Evolutionary conservation across 2,113 vertebrate species (phyloP), one percentile per base, ranked within the genome.

Genomic region (Alethe diademata): DNA sequence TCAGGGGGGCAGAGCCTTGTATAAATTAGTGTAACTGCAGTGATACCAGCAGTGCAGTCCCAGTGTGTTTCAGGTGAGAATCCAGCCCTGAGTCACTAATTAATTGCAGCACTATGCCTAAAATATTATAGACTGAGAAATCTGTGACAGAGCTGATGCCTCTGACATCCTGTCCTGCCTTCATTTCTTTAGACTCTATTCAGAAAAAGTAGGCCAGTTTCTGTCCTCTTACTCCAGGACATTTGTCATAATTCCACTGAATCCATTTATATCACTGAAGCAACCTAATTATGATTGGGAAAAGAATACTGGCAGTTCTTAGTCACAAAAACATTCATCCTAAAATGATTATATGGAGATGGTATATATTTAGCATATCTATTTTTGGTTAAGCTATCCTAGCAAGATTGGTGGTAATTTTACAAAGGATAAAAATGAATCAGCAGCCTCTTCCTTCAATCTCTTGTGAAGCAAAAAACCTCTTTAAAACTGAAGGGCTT

Each of bases 401-500:
- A 94, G 95, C 90, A 84, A 97, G 40, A 91, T 50, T 43, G 93
- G 83, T 94, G 56, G 65, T 92, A 86, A 96, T 96, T 97, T 97
- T 88, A 90, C 93, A 81, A 94, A 80, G 84, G 88, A 47, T 86
- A 96, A 96, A 96, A 97, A 96, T 96, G 51, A 95, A 96, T 96
- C 94, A 78, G 82, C 78, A 69, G 53, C 71, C 74, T 94, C 91
- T 97, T 97, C 88, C 78, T 89, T 93, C 57, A 2, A 51, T 96
- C 75, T 96, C 65, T 95, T 92, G 84, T 31, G 3, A 94, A 96
- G 96, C 93, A 96, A 84, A 94, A 94, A 96, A 69, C 73, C 86
- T 96, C 91, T 97, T 96, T 96, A 96, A 97, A 97, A 83, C 50
- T 96, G 62, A 96, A 97, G 93, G 95, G 95, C 93, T 97, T 96